Evolutionary conservation across 2,888 invertebrate genomes (phyloP).

Genomic region (Reticulitermes lucifugus): DNA sequence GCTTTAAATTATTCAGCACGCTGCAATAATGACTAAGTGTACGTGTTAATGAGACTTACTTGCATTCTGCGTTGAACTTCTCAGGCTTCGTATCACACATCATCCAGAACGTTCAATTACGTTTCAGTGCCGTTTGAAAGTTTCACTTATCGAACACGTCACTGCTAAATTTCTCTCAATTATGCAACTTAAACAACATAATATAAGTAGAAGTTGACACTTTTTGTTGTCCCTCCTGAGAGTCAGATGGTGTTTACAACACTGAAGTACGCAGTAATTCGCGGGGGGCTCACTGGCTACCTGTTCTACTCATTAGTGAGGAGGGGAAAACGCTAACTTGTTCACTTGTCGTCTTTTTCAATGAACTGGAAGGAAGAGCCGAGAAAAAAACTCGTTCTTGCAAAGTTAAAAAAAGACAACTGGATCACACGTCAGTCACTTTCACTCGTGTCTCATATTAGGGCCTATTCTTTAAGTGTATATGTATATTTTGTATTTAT

Average conservation of each 20-base stretch:
- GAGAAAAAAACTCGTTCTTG: constrained; percentile 23
- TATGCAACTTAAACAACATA: background rate
- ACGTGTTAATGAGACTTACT: no score
- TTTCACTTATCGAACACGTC: no score
- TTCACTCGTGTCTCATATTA: constrained; percentile 2
- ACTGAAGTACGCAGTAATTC: no score
- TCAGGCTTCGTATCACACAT: no score
- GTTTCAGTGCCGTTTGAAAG: no score
- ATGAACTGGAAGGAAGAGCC: constrained; percentile 37
- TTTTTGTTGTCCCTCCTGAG: background rate
- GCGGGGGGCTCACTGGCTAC: background rate
- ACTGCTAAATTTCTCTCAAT: background rate
- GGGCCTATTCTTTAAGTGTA: background rate
- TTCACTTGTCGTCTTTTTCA: constrained; percentile 28
- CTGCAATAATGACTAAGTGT: no score
- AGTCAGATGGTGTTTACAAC: background rate
- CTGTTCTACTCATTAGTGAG: constrained; percentile 9
- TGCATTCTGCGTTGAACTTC: no score
- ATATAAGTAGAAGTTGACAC: background rate
- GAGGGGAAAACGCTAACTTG: constrained; percentile 17
- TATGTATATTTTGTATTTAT: no score
- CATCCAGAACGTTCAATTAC: no score
- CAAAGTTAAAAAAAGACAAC: constrained; percentile 16
- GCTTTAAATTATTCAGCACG: no score
- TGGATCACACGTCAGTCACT: constrained; percentile 3